Base-by-base conservation (phyloP, 2,113 vertebrate genomes). In the Bagarius yarrelli region DNA sequence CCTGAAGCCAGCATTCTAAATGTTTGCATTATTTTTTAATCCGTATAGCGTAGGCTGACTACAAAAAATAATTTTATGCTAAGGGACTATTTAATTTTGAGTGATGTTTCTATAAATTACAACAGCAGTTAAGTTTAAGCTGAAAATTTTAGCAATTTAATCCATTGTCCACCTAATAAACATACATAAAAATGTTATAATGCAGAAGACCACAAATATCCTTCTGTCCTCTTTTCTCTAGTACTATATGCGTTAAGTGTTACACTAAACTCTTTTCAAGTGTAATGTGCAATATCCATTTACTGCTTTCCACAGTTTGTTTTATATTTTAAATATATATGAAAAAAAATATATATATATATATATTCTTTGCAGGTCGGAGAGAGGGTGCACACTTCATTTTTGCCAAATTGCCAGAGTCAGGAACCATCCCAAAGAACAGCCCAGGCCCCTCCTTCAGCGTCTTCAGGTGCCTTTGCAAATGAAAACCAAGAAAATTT, bases 401-500 rank as follows among this genome's bases (percentile, higher is more conserved):
- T 23, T 14, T 5, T 15, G 1, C 55, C 60, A 59, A 25, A 34
- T 70, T 57, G 9, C 5, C 64, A 77, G 13, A 12, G 67, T 64
- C 72, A 55, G 50, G 23, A 53, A 78, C 1, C 67, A 55, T 36
- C 53, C 21, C 63, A 25, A 8, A 47, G 12, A 69, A 52, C 34
- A 80, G 15, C 36, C 27, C 81, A 52, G 18, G 59, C 25, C 15
- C 55, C 81, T 74, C 47, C 73, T 56, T 50, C 85, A 30, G 0
- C 78, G 36, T 0, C 66, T 63, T 55, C 69, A 40, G 64, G 59
- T n/a, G 18, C 25, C 11, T 23, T 12, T 18, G 84, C 81, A 11
- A 70, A 13, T 63, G 16, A 44, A 2, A 3, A 16, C 1, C n/a
- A 57, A 1, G 50, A 86, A 50, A 87, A 36, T 79, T 83, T 91